These are phyloP conservation scores for Lophura nycthemera DNA, from an alignment of 2,113 vertebrate species.

Conservation along the genomic window DNA sequence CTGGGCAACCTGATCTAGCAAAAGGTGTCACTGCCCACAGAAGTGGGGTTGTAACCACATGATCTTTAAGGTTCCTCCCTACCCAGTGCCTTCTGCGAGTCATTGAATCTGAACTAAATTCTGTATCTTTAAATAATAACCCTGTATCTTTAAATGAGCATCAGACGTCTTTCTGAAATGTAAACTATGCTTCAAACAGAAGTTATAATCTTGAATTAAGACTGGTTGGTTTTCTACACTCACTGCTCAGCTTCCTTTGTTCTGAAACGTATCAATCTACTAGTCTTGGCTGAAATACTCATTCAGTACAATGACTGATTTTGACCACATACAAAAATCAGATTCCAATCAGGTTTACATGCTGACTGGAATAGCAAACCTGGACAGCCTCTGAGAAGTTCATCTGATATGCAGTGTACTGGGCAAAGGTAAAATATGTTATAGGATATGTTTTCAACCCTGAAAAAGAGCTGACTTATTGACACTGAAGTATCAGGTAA, in stretches of 20 bases:
- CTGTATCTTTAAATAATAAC: not conserved
- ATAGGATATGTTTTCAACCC: not conserved
- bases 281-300: not conserved
- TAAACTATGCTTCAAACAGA: not conserved
- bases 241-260: not conserved
- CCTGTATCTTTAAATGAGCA: not conserved
- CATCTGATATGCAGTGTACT: not conserved
- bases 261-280: not conserved
- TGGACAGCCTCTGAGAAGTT: not conserved
- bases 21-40: not conserved
- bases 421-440: not conserved
- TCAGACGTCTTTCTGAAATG: not conserved
- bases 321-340: not conserved
- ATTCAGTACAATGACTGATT: not conserved
- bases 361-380: not conserved
- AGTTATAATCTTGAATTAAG: not conserved
- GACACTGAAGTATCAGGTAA: not conserved
- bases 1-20: not conserved
- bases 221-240: not conserved
- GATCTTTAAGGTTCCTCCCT: not conserved
- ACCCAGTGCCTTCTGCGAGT: not conserved
- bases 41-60: not conserved
- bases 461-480: conserved; percentile 11
- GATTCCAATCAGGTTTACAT: not conserved
- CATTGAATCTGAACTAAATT: not conserved